Evolutionary conservation across 2,113 vertebrate species (phyloP).

Genomic region (Lepus timidus): DNA sequence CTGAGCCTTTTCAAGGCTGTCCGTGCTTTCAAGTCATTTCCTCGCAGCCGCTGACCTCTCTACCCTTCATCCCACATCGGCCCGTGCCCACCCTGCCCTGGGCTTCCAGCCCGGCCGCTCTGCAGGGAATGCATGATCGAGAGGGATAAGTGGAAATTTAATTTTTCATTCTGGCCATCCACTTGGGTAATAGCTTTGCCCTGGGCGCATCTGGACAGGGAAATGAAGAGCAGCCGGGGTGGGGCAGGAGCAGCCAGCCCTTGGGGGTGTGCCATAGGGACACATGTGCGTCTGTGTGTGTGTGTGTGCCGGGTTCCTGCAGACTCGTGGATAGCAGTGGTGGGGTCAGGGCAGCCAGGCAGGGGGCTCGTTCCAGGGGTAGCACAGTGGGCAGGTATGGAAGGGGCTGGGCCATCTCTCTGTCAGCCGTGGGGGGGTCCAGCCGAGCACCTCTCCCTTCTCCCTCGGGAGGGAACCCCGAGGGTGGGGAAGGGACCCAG

Average conservation of each 20-base stretch:
- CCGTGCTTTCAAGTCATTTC: constrained; percentile 81
- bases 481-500: too few relatives aligned
- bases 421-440: not conserved
- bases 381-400: too few relatives aligned
- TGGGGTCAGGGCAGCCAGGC: not conserved
- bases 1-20: constrained; percentile 82
- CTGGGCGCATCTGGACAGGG: constrained; percentile 40
- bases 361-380: not conserved
- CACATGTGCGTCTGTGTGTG: accelerated
- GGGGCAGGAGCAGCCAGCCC: not conserved
- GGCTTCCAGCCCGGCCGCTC: not conserved
- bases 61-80: constrained; percentile 68
- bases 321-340: not conserved
- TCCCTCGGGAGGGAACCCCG: not conserved
- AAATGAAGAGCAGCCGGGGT: not conserved
- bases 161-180: constrained; percentile 87
- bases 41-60: constrained; percentile 73
- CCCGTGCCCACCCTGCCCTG: not conserved
- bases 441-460: not conserved
- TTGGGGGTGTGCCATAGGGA: not conserved
- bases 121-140: constrained; percentile 76
- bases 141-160: constrained; percentile 86
- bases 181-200: constrained; percentile 85
- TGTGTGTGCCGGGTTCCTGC: not conserved
- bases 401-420: not conserved